Percentiles rank a stretch among this genome's conserved stretches.
Conservation (phyloP, 2,113 vertebrate genomes). For the Hipposideros armiger region DNA sequence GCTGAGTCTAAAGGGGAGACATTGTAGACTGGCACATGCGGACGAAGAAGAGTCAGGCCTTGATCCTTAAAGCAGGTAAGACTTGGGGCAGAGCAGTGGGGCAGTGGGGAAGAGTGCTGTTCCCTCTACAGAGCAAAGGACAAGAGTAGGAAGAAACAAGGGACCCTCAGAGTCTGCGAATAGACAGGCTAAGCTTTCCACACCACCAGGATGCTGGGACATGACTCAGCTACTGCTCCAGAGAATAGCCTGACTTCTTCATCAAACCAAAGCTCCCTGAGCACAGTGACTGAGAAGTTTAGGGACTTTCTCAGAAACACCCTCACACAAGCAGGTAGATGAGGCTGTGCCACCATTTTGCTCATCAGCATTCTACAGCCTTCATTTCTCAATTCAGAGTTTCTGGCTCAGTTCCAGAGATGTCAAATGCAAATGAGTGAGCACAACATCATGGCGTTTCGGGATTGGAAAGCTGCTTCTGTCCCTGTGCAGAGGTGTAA, state of each 20-base stretch:
- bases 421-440: constrained; percentile 12
- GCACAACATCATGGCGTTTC: background rate
- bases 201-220: background rate
- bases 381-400: background rate
- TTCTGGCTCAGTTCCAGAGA: background rate
- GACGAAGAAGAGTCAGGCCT: background rate
- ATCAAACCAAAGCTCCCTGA: constrained; percentile 44
- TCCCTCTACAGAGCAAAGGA: background rate
- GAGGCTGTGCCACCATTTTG: background rate
- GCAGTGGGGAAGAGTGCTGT: background rate
- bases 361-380: background rate
- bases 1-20: background rate
- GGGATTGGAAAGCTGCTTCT: background rate
- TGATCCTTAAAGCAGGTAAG: background rate
- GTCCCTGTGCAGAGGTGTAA: background rate
- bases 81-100: background rate
- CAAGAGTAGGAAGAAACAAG: background rate
- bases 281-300: background rate
- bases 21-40: background rate
- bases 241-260: background rate
- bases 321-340: background rate
- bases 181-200: background rate
- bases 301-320: background rate
- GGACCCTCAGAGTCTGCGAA: background rate
- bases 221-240: background rate